A percentile compares a stretch with the other conserved stretches of the same genome.
Evolutionary conservation across 2,113 vertebrate genomes (phyloP).

Genomic region (Aix galericulata): DNA sequence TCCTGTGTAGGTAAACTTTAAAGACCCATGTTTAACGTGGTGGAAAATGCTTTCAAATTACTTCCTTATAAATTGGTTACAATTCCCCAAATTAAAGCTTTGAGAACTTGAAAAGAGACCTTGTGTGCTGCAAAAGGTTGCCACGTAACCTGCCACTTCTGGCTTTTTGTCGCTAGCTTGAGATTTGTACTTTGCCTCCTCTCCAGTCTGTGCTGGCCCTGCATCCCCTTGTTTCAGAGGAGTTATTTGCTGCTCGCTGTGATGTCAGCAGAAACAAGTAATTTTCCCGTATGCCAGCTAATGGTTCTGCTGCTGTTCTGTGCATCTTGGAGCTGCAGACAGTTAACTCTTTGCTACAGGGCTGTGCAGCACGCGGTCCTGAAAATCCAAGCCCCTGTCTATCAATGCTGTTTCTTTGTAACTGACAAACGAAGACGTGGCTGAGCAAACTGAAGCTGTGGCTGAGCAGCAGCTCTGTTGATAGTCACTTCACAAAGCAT

Average conservation of each 20-base stretch:
- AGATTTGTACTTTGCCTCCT: not conserved
- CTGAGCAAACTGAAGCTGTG: not conserved
- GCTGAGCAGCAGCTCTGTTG: not conserved
- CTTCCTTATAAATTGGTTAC: not conserved
- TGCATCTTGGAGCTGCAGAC: not conserved
- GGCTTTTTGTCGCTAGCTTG: not conserved
- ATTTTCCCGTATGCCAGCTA: not conserved
- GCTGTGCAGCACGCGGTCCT: not conserved
- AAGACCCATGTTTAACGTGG: not conserved
- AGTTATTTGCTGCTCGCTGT: not conserved
- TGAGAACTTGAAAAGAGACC: not conserved
- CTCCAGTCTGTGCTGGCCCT: not conserved
- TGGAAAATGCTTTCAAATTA: not conserved
- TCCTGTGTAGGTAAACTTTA: not conserved
- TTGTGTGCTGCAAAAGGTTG: not conserved
- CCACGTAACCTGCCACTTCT: not conserved
- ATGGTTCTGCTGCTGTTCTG: constrained; percentile 21
- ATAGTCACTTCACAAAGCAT: not conserved
- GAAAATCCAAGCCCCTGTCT: not conserved
- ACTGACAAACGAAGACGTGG: not conserved
- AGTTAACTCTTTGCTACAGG: constrained; percentile 8
- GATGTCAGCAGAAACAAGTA: constrained; percentile 41
- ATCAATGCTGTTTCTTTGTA: not conserved
- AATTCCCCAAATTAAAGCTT: not conserved
- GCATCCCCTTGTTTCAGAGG: not conserved